These are phyloP conservation scores for Acestrorhynchus altus DNA, from an alignment of 2,797 vertebrate species.

Conservation along the genomic window DNA sequence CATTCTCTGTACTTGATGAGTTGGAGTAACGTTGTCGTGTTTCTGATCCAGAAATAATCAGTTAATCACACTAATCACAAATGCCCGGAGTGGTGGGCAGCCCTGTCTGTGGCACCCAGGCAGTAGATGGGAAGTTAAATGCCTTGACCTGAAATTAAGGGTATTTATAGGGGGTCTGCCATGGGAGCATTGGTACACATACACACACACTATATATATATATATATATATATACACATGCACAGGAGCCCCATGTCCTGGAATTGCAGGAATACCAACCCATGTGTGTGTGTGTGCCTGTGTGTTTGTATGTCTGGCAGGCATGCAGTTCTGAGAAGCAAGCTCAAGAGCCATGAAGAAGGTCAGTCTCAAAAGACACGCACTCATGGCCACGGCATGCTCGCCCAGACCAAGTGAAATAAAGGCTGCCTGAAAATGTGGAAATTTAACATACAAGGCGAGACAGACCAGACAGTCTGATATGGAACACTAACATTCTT, in stretches of 20 bases:
- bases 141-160: too few relatives aligned
- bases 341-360: conserved; percentile 42
- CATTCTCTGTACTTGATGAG: too few relatives aligned
- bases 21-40: too few relatives aligned
- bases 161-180: too few relatives aligned
- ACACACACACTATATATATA: too few relatives aligned
- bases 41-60: too few relatives aligned
- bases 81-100: too few relatives aligned
- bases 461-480: neutral
- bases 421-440: conserved; percentile 3
- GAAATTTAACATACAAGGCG: neutral
- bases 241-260: neutral
- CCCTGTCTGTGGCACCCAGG: too few relatives aligned
- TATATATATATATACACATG: too few relatives aligned
- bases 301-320: conserved; percentile 39
- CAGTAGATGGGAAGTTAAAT: too few relatives aligned
- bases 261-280: neutral
- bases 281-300: conserved; percentile 22
- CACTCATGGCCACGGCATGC: conserved; percentile 25
- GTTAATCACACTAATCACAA: too few relatives aligned
- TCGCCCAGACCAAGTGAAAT: conserved; percentile 18
- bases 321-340: conserved; percentile 48
- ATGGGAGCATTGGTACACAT: too few relatives aligned
- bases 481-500: neutral
- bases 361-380: conserved; percentile 45